phyloP scores from a whole-genome alignment of 1,140 invertebrate genomes.

The Drosophila murphyi region DNA sequence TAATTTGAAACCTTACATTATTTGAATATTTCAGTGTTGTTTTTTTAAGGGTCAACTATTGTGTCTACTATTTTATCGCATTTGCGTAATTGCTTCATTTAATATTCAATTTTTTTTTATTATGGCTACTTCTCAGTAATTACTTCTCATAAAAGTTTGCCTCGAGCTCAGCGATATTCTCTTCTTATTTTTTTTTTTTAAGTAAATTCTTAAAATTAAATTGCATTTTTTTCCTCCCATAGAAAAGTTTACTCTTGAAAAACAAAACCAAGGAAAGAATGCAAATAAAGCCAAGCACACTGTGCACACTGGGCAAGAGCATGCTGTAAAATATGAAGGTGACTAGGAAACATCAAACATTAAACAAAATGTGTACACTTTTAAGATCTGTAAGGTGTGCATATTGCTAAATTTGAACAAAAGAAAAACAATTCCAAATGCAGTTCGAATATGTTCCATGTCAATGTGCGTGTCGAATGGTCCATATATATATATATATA shows the following conservation, averaged over 20 bases:
- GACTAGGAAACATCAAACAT: conserved; percentile 13
- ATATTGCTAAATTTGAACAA: conserved; percentile 55
- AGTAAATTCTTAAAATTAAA: too few species aligned
- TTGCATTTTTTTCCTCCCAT: too few species aligned
- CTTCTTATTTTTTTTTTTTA: too few species aligned
- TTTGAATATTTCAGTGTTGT: neutral
- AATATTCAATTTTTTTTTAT: neutral
- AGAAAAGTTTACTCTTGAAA: too few species aligned
- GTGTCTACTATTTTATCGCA: neutral
- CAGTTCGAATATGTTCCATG: conserved; percentile 35
- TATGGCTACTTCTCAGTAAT: neutral
- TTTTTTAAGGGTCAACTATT: neutral
- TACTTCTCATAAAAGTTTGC: too few species aligned
- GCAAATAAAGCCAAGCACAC: conserved; percentile 34
- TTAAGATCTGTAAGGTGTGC: conserved; percentile 6
- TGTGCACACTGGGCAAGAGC: conserved; percentile 54
- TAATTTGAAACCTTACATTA: neutral
- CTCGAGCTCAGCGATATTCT: too few species aligned
- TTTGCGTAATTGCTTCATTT: neutral
- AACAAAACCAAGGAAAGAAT: too few species aligned
- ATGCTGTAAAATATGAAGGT: conserved; percentile 43
- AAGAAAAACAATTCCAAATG: conserved; percentile 67
- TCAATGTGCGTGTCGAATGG: conserved; percentile 24
- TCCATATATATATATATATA: conserved; percentile 4
- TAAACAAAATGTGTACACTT: conserved; percentile 7